Evolutionary conservation across 2,113 vertebrate species (phyloP).

Genomic region (Pelusios castaneus): DNA sequence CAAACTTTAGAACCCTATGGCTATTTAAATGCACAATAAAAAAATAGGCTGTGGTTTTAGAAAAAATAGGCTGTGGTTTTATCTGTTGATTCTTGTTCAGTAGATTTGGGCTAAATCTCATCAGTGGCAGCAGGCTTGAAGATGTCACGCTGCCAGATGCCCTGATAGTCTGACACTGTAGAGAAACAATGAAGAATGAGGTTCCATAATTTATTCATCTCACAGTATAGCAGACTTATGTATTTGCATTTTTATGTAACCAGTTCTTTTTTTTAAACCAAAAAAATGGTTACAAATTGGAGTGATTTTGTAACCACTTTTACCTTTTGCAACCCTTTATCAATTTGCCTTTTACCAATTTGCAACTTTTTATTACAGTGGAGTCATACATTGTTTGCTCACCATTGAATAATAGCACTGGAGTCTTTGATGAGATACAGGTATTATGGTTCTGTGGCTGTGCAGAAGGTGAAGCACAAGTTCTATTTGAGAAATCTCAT

Average conservation of each 20-base stretch:
- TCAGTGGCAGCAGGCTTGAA: not conserved
- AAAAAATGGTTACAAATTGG: not conserved
- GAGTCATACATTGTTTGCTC: not conserved
- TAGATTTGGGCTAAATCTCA: not conserved
- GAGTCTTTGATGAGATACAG: not conserved
- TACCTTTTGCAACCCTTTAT: no score
- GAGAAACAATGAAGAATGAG: not conserved
- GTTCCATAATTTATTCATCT: not conserved
- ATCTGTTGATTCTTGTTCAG: not conserved
- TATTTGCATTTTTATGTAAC: not conserved
- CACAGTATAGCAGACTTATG: not conserved
- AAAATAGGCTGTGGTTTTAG: not conserved
- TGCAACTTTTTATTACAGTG: no score
- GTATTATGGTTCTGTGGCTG: not conserved
- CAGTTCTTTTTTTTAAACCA: not conserved
- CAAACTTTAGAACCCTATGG: not conserved
- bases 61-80: not conserved
- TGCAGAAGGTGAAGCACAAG: not conserved
- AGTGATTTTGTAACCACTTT: not conserved
- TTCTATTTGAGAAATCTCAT: not conserved
- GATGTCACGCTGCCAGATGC: not conserved
- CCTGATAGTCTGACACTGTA: not conserved
- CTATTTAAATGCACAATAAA: not conserved
- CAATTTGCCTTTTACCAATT: no score
- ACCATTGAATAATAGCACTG: not conserved